Base-by-base conservation (phyloP, 2,888 invertebrate species). In the Amblyjoppa proteus region DNA sequence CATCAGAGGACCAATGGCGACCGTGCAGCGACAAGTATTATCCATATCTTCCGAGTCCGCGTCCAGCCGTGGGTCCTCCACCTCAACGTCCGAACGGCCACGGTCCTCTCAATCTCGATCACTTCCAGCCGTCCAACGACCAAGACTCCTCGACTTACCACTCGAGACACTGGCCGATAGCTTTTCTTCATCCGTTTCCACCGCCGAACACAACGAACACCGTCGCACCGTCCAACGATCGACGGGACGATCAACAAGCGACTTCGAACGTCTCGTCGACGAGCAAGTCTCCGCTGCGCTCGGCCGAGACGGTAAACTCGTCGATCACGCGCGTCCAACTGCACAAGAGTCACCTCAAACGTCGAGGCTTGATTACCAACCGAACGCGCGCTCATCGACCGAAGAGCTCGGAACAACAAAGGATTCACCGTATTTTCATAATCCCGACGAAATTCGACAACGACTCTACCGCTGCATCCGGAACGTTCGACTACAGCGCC, bases 21-120 rank as follows among this genome's bases (percentile, higher is more conserved):
- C 97, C 97, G 7, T 98, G 98, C 94, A 98, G 97, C 89, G 97
- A 98, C 89, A 96, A 96, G 66, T 98, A 97, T 92, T 97, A 96
- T 88, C 97, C 97, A 0, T 95, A 97, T 84, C 83, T 90, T n/a
- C 88, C 89, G 3, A 90, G 89, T 84, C 79, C 89, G 13, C 89
- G 90, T 73, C 88, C 91, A 74, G 88, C 4, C 86, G 74, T 95
- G 58, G 86, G 70, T 64, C 71, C 58, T 66, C 76, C 91, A 93
- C 79, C 89, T 94, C 28, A 34, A 53, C 73, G 56, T 41, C 61
- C 38, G 41, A 58, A 61, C 13, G 38, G n/a, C 7, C 34, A 56
- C 25, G 53, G 20, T 20, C 51, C 70, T 9, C 13, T 31, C 25
- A 20, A 49, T 51, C 61, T 71, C 5, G 25, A 20, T 38, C 45